A percentile compares a stretch with the other conserved stretches of the same genome.
Evolutionary conservation across 2,797 vertebrate species (phyloP).

Genomic region (Bovichtus diacanthus): DNA sequence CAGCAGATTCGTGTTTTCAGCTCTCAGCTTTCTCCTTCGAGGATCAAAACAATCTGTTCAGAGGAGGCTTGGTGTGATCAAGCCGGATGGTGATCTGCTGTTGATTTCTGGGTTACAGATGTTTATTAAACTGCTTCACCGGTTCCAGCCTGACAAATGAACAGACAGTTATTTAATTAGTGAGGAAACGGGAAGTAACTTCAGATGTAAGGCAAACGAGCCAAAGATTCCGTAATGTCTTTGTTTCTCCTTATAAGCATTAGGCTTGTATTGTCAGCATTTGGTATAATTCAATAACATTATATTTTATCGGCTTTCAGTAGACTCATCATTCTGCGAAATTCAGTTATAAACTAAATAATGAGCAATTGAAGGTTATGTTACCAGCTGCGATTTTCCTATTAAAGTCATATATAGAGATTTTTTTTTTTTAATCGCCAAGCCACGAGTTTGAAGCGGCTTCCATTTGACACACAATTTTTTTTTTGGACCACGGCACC

Average conservation of each 20-base stretch:
- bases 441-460: neutral
- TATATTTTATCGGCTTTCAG: too few species aligned
- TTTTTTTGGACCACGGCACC: constrained; percentile 7
- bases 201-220: constrained; percentile 14
- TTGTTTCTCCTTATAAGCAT: constrained; percentile 8
- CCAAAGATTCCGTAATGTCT: constrained; percentile 1
- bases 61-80: constrained; percentile 35
- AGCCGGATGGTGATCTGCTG: constrained; percentile 46
- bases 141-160: constrained; percentile 48
- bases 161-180: constrained; percentile 41
- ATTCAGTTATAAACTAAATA: constrained; percentile 6
- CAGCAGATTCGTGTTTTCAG: constrained; percentile 24
- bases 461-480: neutral
- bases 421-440: neutral
- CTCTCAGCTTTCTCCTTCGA: constrained; percentile 25
- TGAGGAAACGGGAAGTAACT: constrained; percentile 26
- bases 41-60: constrained; percentile 39
- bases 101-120: constrained; percentile 55
- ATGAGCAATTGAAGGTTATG: neutral
- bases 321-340: too few species aligned
- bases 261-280: constrained; percentile 7
- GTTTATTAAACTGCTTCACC: constrained; percentile 51
- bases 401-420: neutral
- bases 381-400: neutral
- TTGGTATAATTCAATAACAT: constrained; percentile 14